Evolutionary conservation across 2,888 invertebrate genomes (phyloP).

Genomic region (Dichetophora obliterata): DNA sequence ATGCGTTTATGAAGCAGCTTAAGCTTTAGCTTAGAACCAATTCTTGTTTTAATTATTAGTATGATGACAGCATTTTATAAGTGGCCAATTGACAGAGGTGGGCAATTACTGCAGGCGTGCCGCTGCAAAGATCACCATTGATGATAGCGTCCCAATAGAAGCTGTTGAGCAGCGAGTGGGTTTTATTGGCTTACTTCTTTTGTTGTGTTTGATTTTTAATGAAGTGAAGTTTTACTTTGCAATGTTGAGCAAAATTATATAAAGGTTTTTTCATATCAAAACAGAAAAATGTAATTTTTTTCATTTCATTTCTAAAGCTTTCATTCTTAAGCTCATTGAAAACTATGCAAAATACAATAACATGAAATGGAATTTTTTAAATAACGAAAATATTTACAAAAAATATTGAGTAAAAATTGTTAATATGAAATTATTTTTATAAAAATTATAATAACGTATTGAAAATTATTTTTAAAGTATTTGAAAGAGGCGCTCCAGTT

Average conservation of each 20-base stretch:
- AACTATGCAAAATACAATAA: too few species aligned
- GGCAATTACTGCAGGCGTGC: conserved; percentile 15
- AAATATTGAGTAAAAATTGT: too few species aligned
- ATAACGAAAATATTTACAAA: too few species aligned
- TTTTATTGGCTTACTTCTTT: neutral
- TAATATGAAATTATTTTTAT: too few species aligned
- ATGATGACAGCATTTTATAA: neutral
- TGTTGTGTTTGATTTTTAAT: conserved; percentile 13
- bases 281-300: too few species aligned
- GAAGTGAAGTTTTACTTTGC: neutral
- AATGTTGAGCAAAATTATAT: neutral
- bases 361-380: too few species aligned
- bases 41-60: neutral
- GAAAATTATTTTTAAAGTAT: too few species aligned
- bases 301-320: too few species aligned
- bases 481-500: too few species aligned
- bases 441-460: too few species aligned
- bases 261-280: too few species aligned
- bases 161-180: conserved; percentile 27
- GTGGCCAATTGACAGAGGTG: conserved; percentile 11
- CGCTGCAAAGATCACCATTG: neutral
- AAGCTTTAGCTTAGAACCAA: neutral
- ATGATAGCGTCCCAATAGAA: neutral
- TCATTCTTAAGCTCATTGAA: too few species aligned
- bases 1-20: neutral